These are phyloP conservation scores for Lasioglossum villosulum DNA, from an alignment of 2,888 invertebrate genomes.

Conservation along the genomic window DNA sequence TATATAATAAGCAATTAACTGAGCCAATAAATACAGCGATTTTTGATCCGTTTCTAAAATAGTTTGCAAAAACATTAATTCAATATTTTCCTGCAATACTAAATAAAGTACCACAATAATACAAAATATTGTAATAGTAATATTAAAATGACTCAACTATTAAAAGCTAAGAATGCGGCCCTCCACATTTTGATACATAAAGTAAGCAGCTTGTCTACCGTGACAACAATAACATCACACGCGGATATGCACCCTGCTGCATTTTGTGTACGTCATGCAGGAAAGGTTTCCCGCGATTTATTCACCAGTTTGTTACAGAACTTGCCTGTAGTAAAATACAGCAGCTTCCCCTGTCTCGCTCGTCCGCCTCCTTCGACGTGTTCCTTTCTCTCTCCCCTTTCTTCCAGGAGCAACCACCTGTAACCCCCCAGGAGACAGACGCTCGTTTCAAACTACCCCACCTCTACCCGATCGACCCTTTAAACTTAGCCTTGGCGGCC, in stretches of 20 bases:
- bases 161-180: background rate
- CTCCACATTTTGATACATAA: background rate
- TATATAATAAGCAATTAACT: background rate
- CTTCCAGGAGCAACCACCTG: constrained; percentile 74
- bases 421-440: constrained; percentile 68
- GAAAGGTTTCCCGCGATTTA: background rate
- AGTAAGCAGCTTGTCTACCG: background rate
- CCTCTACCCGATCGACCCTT: constrained; percentile 20
- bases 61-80: background rate
- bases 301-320: constrained; percentile 15
- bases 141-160: background rate
- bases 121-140: background rate
- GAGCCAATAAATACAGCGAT: background rate
- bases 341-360: constrained; percentile 18
- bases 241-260: background rate
- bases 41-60: background rate
- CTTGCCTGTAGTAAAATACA: constrained; percentile 19
- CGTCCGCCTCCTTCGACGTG: constrained; percentile 19
- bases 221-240: background rate
- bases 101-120: too few relatives aligned
- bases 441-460: constrained; percentile 51
- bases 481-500: constrained; percentile 27
- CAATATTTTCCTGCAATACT: background rate
- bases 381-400: constrained; percentile 55
- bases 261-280: background rate